A percentile compares a stretch with the other conserved stretches of the same genome.
These are phyloP conservation scores for Mionectes olivaceus DNA, from an alignment of 2,797 vertebrate genomes.

Conservation along the genomic window DNA sequence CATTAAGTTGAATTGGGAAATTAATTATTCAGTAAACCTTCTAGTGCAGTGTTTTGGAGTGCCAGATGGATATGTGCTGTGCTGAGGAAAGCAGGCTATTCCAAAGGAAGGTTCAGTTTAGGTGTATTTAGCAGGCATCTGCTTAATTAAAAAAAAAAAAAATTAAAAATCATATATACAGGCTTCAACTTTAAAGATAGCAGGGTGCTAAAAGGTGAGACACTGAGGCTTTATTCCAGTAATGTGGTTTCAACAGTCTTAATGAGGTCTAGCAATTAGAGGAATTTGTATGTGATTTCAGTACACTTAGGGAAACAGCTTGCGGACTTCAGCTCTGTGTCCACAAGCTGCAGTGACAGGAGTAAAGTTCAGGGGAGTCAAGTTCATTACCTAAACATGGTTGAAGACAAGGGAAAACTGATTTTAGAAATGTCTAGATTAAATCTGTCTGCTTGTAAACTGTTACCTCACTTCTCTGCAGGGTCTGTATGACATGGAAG, in stretches of 20 bases:
- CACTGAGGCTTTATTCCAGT: neutral
- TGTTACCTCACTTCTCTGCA: slow-evolving; percentile 11
- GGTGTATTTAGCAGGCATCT: neutral
- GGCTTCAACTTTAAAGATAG: neutral
- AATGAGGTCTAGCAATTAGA: neutral
- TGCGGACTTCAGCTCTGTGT: neutral
- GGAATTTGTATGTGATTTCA: neutral
- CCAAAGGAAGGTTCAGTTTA: neutral
- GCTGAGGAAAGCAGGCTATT: neutral
- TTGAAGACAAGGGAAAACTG: neutral
- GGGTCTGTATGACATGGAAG: slow-evolving; percentile 78
- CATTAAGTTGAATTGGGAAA: neutral
- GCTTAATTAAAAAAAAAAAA: neutral
- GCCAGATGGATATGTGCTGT: neutral
- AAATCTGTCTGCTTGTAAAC: neutral
- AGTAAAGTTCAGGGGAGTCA: neutral
- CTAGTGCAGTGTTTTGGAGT: neutral
- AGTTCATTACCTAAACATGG: neutral
- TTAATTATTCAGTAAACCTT: slow-evolving; percentile 20
- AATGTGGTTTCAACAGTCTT: neutral
- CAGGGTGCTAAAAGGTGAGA: neutral
- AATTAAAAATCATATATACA: neutral
- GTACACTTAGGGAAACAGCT: neutral
- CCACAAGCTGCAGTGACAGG: neutral
- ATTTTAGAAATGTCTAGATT: neutral